Percentiles rank a stretch among this genome's conserved stretches.
Evolutionary conservation across 2,797 vertebrate genomes (phyloP).

Genomic region (Glossophaga mutica): DNA sequence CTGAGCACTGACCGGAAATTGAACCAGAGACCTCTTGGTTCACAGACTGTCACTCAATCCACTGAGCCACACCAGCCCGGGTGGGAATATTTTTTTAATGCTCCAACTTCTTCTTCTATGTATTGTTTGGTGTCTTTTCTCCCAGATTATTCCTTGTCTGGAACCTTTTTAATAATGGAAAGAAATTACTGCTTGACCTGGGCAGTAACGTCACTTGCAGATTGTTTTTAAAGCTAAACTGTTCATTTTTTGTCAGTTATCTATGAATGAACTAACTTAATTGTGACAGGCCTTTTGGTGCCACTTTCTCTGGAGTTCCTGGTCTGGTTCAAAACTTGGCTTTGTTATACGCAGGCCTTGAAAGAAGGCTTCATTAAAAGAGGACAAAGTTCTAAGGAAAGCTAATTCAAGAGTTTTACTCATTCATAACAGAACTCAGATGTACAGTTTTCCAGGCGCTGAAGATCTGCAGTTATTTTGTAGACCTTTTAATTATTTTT

Average conservation of each 20-base stretch:
- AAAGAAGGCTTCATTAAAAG: not conserved
- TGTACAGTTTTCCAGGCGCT: not conserved
- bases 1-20: no score
- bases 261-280: fast-evolving
- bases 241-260: conserved; percentile 16
- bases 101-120: not conserved
- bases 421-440: conserved; percentile 29
- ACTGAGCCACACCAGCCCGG: no score
- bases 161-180: not conserved
- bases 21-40: no score
- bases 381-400: not conserved
- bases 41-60: no score
- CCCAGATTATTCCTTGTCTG: not conserved
- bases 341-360: not conserved
- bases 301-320: not conserved
- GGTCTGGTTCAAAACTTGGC: not conserved
- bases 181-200: not conserved
- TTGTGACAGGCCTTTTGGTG: not conserved
- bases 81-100: not conserved
- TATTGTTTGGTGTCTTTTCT: conserved; percentile 20
- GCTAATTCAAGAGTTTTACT: not conserved
- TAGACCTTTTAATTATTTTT: not conserved
- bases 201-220: not conserved
- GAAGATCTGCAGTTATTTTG: conserved; percentile 25
- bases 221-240: not conserved